phyloP scores from a whole-genome alignment of 2,113 vertebrate species.

The Xerus inauris region DNA sequence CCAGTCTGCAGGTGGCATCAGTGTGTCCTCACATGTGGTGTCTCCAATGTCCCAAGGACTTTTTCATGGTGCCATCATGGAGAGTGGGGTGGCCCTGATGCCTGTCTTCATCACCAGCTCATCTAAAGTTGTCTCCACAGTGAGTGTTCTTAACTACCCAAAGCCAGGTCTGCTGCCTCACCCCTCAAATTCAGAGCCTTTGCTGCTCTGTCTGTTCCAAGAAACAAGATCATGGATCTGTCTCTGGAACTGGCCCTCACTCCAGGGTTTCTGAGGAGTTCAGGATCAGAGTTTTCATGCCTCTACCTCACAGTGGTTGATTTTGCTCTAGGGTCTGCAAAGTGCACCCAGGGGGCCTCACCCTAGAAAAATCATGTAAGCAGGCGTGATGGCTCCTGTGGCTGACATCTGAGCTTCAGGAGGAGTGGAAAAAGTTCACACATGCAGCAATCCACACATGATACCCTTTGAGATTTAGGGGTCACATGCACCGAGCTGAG shows the following conservation, averaged over 20 bases:
- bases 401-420: not conserved
- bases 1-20: slow-evolving; percentile 87
- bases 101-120: slow-evolving; percentile 37
- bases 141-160: not conserved
- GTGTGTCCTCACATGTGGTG: slow-evolving; percentile 83
- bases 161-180: not conserved
- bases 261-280: not conserved
- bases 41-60: slow-evolving; percentile 88
- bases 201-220: not conserved
- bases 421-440: not conserved
- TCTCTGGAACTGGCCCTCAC: not conserved
- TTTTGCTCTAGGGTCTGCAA: not conserved
- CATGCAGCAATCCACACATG: not conserved
- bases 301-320: not conserved
- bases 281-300: not conserved
- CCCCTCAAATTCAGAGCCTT: not conserved
- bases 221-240: not conserved
- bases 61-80: slow-evolving; percentile 88
- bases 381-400: not conserved
- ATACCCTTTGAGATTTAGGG: not conserved
- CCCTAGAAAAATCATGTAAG: not conserved
- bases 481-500: not conserved
- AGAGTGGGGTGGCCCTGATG: slow-evolving; percentile 86
- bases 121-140: not conserved
- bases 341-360: not conserved